phyloP scores from a whole-genome alignment of 2,888 invertebrate species.

The Ischnura elegans region DNA sequence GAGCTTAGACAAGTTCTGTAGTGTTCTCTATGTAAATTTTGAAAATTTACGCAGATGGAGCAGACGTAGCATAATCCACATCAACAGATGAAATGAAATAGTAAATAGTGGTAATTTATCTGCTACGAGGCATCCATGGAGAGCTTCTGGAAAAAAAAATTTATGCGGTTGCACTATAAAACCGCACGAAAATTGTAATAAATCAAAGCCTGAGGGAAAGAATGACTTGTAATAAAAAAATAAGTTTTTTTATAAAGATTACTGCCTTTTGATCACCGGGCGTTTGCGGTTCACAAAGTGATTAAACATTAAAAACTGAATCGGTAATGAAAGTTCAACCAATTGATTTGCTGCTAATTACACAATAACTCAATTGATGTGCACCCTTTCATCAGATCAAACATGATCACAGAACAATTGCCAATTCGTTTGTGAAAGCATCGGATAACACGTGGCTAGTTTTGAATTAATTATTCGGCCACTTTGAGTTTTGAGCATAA shows the following conservation, averaged over 20 bases:
- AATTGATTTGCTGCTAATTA: background rate
- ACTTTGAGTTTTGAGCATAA: background rate
- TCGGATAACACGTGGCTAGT: background rate
- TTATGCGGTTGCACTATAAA: no score
- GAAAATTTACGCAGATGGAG: no score
- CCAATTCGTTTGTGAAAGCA: background rate
- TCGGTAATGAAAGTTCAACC: background rate
- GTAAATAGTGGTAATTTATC: no score
- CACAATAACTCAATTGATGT: background rate
- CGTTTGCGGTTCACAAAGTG: background rate
- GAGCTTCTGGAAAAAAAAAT: no score
- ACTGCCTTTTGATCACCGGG: background rate
- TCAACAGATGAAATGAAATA: no score
- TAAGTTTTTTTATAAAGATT: background rate
- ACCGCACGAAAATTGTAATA: no score
- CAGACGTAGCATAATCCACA: no score
- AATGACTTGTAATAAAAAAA: no score
- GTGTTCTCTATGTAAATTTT: no score
- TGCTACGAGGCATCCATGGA: no score
- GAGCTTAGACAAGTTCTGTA: no score
- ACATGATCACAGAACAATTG: background rate
- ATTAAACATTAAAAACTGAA: background rate
- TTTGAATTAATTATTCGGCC: background rate
- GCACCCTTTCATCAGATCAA: background rate
- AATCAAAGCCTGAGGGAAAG: no score